A percentile compares a stretch with the other conserved stretches of the same genome.
Conservation (phyloP, 2,797 vertebrate genomes). For the Chrosomus eos region DNA sequence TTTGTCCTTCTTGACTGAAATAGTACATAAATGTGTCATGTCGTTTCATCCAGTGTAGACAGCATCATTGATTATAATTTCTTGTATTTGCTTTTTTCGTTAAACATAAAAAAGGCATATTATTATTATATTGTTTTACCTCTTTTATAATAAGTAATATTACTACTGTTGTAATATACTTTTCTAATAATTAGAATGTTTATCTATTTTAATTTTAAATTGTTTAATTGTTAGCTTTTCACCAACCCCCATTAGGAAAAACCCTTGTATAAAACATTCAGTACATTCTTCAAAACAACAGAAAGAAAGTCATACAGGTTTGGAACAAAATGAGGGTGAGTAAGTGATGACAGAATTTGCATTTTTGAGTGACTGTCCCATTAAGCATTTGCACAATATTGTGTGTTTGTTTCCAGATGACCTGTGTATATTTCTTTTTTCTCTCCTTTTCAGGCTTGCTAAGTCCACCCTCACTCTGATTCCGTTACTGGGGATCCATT, state of each 20-base stretch:
- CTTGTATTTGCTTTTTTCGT: too few relatives aligned
- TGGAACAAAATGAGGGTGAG: background rate
- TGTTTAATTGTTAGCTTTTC: background rate
- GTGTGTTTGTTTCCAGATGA: background rate
- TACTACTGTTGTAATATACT: too few relatives aligned
- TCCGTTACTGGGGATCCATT: slow-evolving; percentile 93
- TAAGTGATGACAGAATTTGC: background rate
- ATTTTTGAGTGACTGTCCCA: background rate
- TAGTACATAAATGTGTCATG: too few relatives aligned
- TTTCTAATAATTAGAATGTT: background rate
- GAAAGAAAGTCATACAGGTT: background rate
- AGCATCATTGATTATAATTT: too few relatives aligned
- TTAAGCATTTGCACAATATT: background rate
- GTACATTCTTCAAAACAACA: background rate
- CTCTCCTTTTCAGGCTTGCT: slow-evolving; percentile 81
- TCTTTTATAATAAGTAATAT: too few relatives aligned
- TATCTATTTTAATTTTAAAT: background rate
- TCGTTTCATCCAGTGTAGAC: too few relatives aligned
- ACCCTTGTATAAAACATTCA: background rate
- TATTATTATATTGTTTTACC: too few relatives aligned
- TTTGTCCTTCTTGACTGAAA: too few relatives aligned
- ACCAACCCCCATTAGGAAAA: background rate
- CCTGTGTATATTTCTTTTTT: background rate
- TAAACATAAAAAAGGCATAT: too few relatives aligned
- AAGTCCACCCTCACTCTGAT: slow-evolving; percentile 96